These are phyloP conservation scores for Cinclus cinclus DNA, from an alignment of 2,113 vertebrate genomes.

Conservation along the genomic window DNA sequence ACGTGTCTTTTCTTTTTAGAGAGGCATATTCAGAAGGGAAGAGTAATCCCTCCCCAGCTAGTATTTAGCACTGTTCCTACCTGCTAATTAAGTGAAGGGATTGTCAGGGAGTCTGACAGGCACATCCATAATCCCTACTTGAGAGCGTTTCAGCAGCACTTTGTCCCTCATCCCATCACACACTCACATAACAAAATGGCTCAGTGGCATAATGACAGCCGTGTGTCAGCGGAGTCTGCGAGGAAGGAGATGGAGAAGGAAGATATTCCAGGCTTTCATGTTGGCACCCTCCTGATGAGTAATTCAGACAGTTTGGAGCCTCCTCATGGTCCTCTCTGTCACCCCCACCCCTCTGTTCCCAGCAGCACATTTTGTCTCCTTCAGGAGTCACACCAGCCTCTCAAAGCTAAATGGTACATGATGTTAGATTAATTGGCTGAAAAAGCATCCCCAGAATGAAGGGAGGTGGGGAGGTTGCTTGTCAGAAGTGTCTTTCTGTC, in stretches of 20 bases:
- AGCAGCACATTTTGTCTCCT: slow-evolving; percentile 39
- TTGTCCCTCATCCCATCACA: not conserved
- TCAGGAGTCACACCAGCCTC: slow-evolving; percentile 10
- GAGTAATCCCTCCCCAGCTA: not conserved
- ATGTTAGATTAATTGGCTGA: slow-evolving; percentile 36
- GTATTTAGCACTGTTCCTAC: not conserved
- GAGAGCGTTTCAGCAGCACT: not conserved
- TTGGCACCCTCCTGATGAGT: slow-evolving; percentile 15
- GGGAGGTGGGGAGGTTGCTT: not conserved
- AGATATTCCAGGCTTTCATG: not conserved
- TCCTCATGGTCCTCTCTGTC: slow-evolving; percentile 10
- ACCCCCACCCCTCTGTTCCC: not conserved
- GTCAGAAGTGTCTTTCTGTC: not conserved
- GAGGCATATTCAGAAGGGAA: not conserved
- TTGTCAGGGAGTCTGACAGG: slow-evolving; percentile 18
- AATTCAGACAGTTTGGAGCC: slow-evolving; percentile 29
- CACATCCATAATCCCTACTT: not conserved
- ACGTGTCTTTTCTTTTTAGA: not conserved
- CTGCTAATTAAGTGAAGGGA: slow-evolving; percentile 9
- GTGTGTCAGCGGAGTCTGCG: not conserved
- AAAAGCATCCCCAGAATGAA: not conserved
- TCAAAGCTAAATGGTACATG: slow-evolving; percentile 10
- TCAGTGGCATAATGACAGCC: not conserved
- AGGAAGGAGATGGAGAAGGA: slow-evolving; percentile 9
- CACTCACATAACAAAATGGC: not conserved